Evolutionary conservation across 2,113 vertebrate species (phyloP).

Genomic region (Natator depressus): DNA sequence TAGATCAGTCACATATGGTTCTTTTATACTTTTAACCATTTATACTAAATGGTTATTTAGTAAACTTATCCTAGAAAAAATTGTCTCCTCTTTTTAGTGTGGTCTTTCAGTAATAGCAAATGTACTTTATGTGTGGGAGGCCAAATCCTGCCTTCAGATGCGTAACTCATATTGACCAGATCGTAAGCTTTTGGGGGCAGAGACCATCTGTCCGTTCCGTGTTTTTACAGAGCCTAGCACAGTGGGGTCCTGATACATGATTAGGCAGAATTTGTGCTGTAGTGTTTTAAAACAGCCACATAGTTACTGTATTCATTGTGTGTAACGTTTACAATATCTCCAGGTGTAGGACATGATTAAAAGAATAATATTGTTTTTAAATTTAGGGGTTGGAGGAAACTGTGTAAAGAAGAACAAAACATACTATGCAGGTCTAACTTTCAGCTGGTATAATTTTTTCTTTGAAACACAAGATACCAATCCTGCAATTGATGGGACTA

Average conservation of each 20-base stretch:
- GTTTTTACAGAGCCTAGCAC: neutral
- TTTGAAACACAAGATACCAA: neutral
- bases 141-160: neutral
- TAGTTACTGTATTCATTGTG: neutral
- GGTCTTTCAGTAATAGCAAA: neutral
- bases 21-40: neutral
- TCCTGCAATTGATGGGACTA: neutral
- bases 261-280: neutral
- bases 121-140: neutral
- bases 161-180: neutral
- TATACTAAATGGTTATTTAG: neutral
- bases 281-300: neutral
- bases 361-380: neutral
- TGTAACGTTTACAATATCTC: neutral
- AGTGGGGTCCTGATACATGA: neutral
- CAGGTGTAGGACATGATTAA: neutral
- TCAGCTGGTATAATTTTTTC: neutral
- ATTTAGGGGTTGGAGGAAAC: neutral
- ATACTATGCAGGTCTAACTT: neutral
- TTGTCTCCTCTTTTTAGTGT: neutral
- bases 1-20: neutral
- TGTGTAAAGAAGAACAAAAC: neutral
- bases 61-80: neutral
- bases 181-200: neutral
- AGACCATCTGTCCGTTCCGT: neutral